These are phyloP conservation scores for Elysia chlorotica DNA, from an alignment of 1,140 invertebrate genomes.

Conservation along the genomic window DNA sequence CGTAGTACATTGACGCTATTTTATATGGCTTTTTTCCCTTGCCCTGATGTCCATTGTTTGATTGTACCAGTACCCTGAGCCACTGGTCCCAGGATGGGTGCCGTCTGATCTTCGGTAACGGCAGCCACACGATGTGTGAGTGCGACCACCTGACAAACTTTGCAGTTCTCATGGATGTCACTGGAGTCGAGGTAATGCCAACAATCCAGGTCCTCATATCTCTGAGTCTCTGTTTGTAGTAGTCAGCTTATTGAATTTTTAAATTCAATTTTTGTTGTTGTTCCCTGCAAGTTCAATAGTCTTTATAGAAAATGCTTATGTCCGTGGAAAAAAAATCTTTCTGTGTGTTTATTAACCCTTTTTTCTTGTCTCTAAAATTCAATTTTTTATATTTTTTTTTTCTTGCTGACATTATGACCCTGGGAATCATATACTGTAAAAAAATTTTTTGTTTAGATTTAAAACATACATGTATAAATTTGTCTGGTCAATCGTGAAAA, in stretches of 20 bases:
- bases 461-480: neutral
- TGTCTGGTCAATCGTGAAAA: too few relatives aligned
- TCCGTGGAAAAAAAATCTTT: neutral
- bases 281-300: neutral
- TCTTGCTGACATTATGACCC: too few relatives aligned
- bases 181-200: constrained; percentile 18
- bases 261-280: neutral
- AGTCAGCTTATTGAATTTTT: neutral
- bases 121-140: constrained; percentile 86
- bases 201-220: too few relatives aligned
- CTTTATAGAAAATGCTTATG: neutral
- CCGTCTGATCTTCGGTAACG: constrained; percentile 78
- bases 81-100: constrained; percentile 91
- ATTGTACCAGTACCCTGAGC: neutral
- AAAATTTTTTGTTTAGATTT: neutral
- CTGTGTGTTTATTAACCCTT: neutral
- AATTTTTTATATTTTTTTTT: too few relatives aligned
- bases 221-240: neutral
- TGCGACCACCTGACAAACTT: constrained; percentile 98
- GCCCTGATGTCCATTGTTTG: too few relatives aligned
- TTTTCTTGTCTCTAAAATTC: too few relatives aligned
- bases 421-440: neutral
- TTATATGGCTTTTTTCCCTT: too few relatives aligned
- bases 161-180: constrained; percentile 68
- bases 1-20: too few relatives aligned